These are phyloP conservation scores for Cyclophora albipunctata DNA, from an alignment of 2,888 invertebrate genomes.

Conservation along the genomic window DNA sequence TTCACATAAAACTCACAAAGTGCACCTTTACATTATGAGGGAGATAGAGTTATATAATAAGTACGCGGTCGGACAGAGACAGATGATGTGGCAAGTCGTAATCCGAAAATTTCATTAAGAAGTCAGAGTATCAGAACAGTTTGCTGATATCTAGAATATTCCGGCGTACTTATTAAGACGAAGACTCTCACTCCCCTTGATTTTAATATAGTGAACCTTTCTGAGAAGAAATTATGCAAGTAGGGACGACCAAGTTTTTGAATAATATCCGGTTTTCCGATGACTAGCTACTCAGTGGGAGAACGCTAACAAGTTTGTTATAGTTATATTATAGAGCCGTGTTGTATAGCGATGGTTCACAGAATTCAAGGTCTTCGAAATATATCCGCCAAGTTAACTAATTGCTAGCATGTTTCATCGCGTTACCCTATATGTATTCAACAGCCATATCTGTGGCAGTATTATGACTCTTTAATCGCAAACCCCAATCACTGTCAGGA, in stretches of 20 bases:
- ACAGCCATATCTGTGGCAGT: no score
- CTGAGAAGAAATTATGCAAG: slow-evolving; percentile 45
- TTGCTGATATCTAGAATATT: slow-evolving; percentile 70
- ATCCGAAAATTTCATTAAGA: slow-evolving; percentile 75
- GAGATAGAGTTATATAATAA: slow-evolving; percentile 36
- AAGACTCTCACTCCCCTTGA: slow-evolving; percentile 49
- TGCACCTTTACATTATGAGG: slow-evolving; percentile 67
- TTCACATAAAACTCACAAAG: slow-evolving; percentile 71
- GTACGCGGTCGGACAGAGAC: slow-evolving; percentile 32
- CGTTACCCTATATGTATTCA: no score
- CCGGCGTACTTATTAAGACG: slow-evolving; percentile 58
- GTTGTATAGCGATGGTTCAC: no score
- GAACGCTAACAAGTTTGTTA: no score
- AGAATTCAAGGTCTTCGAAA: no score
- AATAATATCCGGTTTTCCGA: slow-evolving; percentile 29
- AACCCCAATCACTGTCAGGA: no score
- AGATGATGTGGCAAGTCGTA: slow-evolving; percentile 48
- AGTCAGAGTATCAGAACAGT: slow-evolving; percentile 64
- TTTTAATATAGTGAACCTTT: slow-evolving; percentile 53
- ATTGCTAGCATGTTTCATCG: no score
- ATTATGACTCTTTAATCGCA: no score
- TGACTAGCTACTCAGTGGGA: slow-evolving; percentile 23
- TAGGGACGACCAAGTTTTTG: slow-evolving; percentile 30
- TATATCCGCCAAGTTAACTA: no score
- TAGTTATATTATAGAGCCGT: no score